A percentile compares a stretch with the other conserved stretches of the same genome.
Evolutionary conservation across 2,113 vertebrate genomes (phyloP).

Genomic region (Chascanopsetta lugubris): DNA sequence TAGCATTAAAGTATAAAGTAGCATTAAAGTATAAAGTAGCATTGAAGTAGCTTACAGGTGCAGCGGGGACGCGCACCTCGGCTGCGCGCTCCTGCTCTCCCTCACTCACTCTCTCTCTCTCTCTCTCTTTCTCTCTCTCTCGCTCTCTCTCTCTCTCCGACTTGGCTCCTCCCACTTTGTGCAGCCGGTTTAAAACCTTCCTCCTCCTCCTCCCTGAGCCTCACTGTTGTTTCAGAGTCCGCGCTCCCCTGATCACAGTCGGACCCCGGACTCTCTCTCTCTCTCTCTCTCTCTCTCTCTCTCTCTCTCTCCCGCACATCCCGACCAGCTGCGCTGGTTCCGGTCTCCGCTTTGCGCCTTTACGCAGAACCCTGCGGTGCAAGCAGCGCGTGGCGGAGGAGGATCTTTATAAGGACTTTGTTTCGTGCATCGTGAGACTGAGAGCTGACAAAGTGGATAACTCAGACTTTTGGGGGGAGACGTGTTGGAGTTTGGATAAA

Average conservation of each 20-base stretch:
- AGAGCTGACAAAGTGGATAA: slow-evolving; percentile 46
- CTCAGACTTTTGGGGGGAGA: slow-evolving; percentile 19
- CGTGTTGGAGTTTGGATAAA: slow-evolving; percentile 35
- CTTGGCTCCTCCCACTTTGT: slow-evolving; percentile 56
- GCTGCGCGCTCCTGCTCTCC: slow-evolving; percentile 1
- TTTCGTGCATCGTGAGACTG: slow-evolving; percentile 2
- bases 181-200: not conserved
- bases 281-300: too few relatives aligned
- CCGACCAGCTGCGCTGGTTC: not conserved
- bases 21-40: too few relatives aligned
- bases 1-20: too few relatives aligned
- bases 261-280: not conserved
- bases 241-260: not conserved
- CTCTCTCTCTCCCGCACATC: too few relatives aligned
- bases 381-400: too few relatives aligned
- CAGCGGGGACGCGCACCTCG: too few relatives aligned
- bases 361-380: too few relatives aligned
- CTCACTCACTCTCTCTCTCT: slow-evolving; percentile 24
- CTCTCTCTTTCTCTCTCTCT: slow-evolving; percentile 4
- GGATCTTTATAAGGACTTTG: too few relatives aligned
- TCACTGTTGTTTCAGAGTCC: slow-evolving; percentile 18
- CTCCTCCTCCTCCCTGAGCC: not conserved
- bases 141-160: not conserved
- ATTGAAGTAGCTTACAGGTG: too few relatives aligned
- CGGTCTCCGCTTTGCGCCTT: not conserved